phyloP scores from a whole-genome alignment of 2,888 invertebrate genomes.

The Tupiocoris notatus region DNA sequence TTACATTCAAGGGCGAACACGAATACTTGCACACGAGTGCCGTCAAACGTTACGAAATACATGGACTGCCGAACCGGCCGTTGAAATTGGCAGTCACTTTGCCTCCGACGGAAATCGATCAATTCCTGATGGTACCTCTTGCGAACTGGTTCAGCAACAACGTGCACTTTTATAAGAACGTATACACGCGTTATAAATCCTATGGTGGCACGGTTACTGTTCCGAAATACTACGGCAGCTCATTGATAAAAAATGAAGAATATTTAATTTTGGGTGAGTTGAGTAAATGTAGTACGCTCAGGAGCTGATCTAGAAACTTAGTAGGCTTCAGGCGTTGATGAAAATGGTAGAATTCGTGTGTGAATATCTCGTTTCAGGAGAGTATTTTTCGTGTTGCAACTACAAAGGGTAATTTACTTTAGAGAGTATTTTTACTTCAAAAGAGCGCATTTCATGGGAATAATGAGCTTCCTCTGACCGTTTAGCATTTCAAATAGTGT shows the following conservation, averaged over 20 bases:
- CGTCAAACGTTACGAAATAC: neutral
- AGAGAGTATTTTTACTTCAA: no score
- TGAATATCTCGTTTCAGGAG: no score
- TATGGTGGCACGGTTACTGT: neutral
- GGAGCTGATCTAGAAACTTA: no score
- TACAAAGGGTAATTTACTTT: no score
- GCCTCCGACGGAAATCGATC: neutral
- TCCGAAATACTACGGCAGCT: constrained; percentile 12
- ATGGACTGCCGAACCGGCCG: neutral
- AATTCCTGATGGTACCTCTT: neutral
- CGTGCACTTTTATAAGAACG: constrained; percentile 19
- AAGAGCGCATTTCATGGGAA: no score
- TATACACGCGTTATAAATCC: neutral
- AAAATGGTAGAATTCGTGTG: no score
- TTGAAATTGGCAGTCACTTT: neutral
- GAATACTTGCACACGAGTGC: constrained; percentile 1
- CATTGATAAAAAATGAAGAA: neutral
- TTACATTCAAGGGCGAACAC: neutral
- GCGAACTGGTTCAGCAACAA: constrained; percentile 10
- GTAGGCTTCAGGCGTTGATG: no score
- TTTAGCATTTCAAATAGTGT: no score
- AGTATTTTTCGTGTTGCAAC: no score
- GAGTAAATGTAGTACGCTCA: no score
- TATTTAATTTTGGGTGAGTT: constrained; percentile 22
- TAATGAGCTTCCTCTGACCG: no score